phyloP scores from a whole-genome alignment of 2,888 invertebrate genomes.

The Timandra comae region DNA sequence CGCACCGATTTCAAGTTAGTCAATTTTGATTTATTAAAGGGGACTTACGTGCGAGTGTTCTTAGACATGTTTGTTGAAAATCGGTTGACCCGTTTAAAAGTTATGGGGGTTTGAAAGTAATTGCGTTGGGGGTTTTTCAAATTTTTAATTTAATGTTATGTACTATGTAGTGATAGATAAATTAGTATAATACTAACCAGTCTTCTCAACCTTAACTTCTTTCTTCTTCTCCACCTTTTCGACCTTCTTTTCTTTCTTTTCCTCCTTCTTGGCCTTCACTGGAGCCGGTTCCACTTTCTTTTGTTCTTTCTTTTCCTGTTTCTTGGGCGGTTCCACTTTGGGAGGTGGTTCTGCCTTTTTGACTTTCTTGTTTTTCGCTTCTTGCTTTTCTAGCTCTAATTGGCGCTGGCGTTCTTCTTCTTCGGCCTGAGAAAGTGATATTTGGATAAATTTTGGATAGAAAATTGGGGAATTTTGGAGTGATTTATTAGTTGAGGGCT shows the following conservation, averaged over 20 bases:
- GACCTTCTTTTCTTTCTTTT: constrained; percentile 34
- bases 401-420: constrained; percentile 43
- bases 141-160: no score
- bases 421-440: constrained; percentile 37
- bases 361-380: constrained; percentile 34
- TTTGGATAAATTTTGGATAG: no score
- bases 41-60: no score
- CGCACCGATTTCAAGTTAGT: no score
- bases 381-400: constrained; percentile 24
- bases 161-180: no score
- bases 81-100: no score
- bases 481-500: no score
- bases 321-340: constrained; percentile 17
- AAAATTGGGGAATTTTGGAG: no score
- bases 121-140: no score
- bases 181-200: constrained; percentile 36
- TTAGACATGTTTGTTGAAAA: no score
- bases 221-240: constrained; percentile 39
- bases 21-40: no score
- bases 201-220: constrained; percentile 51
- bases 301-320: constrained; percentile 36
- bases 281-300: constrained; percentile 34
- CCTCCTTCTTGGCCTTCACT: constrained; percentile 40
- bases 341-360: constrained; percentile 30
- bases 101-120: no score